Base-by-base conservation (phyloP, 2,113 vertebrate species). In the Apeltes quadracus region DNA sequence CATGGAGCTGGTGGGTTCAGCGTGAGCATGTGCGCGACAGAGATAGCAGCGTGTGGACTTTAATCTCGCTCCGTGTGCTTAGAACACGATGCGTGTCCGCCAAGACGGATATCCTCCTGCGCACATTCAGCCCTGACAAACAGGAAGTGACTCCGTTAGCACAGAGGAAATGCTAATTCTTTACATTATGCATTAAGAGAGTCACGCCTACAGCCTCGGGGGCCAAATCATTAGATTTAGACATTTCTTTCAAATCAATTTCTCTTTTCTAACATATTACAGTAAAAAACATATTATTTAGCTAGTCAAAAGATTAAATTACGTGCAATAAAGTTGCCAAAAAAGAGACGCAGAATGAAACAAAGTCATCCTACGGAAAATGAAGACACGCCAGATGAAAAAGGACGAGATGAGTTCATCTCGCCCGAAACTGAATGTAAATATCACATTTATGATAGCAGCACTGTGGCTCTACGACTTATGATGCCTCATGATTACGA, bases 51-150 rank as follows among this genome's bases (percentile, higher is more conserved):
- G 22, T 63, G 69, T 38, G 29, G 53, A 56, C 75, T 79, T 67
- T 70, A 57, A 81, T 84, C 75, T 54, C 67, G 4, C 54, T 61
- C 15, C 14, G 51, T 78, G 76, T 78, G 46, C 20, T 85, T 72
- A 69, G 84, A 82, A 82, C 76, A 72, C 75, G 80, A 73, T 69
- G 54, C 20, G 14, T 53, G 14, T 69, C 63, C 10, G 25, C 50
- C 57, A 53, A 58, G 61, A 82, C 58, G 64, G 43, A 39, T 69
- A 55, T 62, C 62, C 39, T 78, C 71, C 48, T 78, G 61, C 80
- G 61, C 54, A 75, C 48, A n/a, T 41, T 12, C 7, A 8, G 44
- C 44, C 44, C 29, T 1, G 22, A 50, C 18, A 41, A 55, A 53
- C 59, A 25, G 23, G 41, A 57, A 32, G 58, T 23, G 67, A 32